A percentile compares a stretch with the other conserved stretches of the same genome.
Evolutionary conservation across 2,888 invertebrate species (phyloP).

Genomic region (Idaea aversata): DNA sequence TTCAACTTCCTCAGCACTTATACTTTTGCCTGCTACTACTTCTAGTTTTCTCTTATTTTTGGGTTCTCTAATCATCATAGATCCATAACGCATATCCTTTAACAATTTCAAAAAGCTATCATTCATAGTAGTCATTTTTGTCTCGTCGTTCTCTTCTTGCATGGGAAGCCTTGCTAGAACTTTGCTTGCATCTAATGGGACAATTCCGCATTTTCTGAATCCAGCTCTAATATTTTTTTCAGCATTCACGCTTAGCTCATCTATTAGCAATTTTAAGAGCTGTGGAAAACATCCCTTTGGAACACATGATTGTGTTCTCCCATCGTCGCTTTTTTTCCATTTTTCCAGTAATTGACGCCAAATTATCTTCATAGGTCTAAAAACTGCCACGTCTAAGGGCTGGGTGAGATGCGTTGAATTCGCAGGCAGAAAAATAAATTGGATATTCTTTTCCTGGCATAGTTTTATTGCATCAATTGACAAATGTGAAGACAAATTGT

Average conservation of each 20-base stretch:
- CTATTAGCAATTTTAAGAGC: conserved; percentile 18
- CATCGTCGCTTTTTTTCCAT: conserved; percentile 24
- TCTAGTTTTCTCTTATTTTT: conserved; percentile 14
- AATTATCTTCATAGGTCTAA: conserved; percentile 19
- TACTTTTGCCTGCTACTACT: background rate
- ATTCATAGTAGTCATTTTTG: conserved; percentile 5
- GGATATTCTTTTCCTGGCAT: conserved; percentile 16
- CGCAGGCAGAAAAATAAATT: conserved; percentile 16
- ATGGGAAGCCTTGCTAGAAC: conserved; percentile 12
- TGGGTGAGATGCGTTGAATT: conserved; percentile 31
- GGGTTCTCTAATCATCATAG: conserved; percentile 11
- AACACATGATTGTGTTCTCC: conserved; percentile 15
- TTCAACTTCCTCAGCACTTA: no score
- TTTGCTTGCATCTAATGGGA: conserved; percentile 11
- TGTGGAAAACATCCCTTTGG: conserved; percentile 26
- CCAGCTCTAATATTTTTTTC: conserved; percentile 20
- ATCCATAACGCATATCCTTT: conserved; percentile 16
- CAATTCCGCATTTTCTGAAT: conserved; percentile 23
- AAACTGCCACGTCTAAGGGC: conserved; percentile 41
- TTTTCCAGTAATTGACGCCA: conserved; percentile 21
- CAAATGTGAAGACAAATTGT: conserved; percentile 35
- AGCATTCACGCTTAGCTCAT: conserved; percentile 14
- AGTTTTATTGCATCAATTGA: conserved; percentile 18
- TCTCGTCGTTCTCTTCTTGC: conserved; percentile 6
- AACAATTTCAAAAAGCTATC: conserved; percentile 10